Conservation (phyloP, 2,888 invertebrate genomes). For the Poecilus cupreus region DNA sequence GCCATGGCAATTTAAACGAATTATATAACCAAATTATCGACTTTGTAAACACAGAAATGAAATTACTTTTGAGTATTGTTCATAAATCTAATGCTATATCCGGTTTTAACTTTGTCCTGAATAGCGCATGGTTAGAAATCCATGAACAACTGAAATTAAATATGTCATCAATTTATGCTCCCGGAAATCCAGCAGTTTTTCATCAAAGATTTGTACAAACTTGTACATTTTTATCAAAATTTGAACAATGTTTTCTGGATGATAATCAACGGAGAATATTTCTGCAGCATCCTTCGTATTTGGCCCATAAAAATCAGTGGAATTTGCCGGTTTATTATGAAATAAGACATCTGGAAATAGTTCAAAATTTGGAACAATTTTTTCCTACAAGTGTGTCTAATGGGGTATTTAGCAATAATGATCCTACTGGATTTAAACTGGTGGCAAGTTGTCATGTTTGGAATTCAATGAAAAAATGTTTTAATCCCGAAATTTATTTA, state of each 20-base stretch:
- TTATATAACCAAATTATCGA: constrained; percentile 41
- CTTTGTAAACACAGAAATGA: constrained; percentile 36
- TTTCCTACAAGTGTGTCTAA: constrained; percentile 2
- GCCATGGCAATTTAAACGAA: constrained; percentile 32
- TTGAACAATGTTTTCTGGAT: constrained; percentile 34
- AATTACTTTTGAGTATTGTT: constrained; percentile 41
- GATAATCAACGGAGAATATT: constrained; percentile 10
- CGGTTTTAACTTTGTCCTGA: constrained; percentile 51
- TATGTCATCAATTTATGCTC: constrained; percentile 49
- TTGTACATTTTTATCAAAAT: constrained; percentile 35
- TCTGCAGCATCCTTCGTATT: constrained; percentile 38
- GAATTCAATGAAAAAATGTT: constrained; percentile 43
- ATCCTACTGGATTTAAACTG: constrained; percentile 34
- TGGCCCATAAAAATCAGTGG: constrained; percentile 46
- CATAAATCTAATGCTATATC: constrained; percentile 47
- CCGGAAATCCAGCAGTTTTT: constrained; percentile 48
- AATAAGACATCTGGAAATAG: constrained; percentile 51
- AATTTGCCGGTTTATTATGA: constrained; percentile 53
- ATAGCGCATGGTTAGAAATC: constrained; percentile 49
- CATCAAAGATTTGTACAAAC: constrained; percentile 49
- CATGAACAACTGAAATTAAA: constrained; percentile 44
- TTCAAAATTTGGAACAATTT: constrained; percentile 34
- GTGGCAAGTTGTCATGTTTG: constrained; percentile 33
- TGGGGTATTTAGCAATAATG: constrained; percentile 6
- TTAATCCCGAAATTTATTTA: constrained; percentile 37